phyloP scores from a whole-genome alignment of 2,797 vertebrate genomes.

The Urosaurus nigricauda region DNA sequence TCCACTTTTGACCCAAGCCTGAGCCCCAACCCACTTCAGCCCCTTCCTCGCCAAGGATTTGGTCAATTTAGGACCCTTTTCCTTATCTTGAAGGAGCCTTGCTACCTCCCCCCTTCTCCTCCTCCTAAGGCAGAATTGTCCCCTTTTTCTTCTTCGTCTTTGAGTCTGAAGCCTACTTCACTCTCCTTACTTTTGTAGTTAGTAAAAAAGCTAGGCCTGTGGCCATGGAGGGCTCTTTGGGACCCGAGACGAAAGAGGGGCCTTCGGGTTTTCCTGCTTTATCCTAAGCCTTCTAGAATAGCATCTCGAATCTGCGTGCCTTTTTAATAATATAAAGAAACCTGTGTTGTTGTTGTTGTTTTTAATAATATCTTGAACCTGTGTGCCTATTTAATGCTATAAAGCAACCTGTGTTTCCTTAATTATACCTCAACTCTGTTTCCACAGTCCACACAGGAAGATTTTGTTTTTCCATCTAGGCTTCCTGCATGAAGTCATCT shows the following conservation, averaged over 20 bases:
- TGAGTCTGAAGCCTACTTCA: not conserved
- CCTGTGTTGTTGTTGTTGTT: too few relatives aligned
- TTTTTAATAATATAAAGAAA: too few relatives aligned
- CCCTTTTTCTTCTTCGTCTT: not conserved
- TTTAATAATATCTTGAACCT: too few relatives aligned
- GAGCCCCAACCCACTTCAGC: not conserved
- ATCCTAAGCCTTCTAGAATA: not conserved
- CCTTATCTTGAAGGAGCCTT: not conserved
- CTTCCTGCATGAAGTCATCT: not conserved
- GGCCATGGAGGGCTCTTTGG: not conserved
- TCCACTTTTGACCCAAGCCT: not conserved
- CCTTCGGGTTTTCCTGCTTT: not conserved
- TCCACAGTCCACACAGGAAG: not conserved
- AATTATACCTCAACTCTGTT: not conserved
- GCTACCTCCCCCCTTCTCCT: not conserved
- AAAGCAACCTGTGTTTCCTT: not conserved
- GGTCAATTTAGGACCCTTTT: not conserved
- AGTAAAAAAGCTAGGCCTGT: not conserved
- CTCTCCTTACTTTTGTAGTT: too few relatives aligned
- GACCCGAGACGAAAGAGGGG: not conserved
- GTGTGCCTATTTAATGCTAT: too few relatives aligned
- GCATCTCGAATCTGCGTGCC: too few relatives aligned
- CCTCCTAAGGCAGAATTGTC: not conserved
- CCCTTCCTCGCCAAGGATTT: too few relatives aligned
- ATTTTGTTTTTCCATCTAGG: not conserved